Evolutionary conservation across 1,140 invertebrate species (phyloP), one percentile per base, ranked within the genome.

Genomic region (Saccostrea echinata): DNA sequence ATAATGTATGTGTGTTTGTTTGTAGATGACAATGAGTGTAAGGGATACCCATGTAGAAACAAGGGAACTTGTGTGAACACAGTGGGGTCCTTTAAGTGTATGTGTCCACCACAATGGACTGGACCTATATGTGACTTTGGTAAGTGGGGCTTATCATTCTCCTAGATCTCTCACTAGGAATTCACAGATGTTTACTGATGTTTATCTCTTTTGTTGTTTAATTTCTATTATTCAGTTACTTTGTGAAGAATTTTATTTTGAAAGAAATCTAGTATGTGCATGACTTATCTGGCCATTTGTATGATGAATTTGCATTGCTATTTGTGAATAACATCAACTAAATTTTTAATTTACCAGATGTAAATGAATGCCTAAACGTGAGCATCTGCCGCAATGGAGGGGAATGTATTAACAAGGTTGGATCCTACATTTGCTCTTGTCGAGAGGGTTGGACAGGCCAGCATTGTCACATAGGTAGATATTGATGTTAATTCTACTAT

Each of bases 401-500:
- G 13, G 89, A 89, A 16, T 94, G 93, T 88, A 91, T 90, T 11
- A 91, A 93, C 85, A 86, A 83, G 13, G 52, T 83, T 12, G 91
- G 90, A 21, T 87, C 89, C 12, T 99, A 97, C 95, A 97, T 97
- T 2, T 99, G 98, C 95, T 98, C 99, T 92, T 99, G 98, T 93
- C 97, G 97, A 0, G 96, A 97, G 86, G 98, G 98, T 0, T 99
- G 98, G 94, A 97, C 98, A 94, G 98, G 98, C 16, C 95, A 97
- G n/a, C 97, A 98, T 92, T 99, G 98, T 94, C 96, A 83, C 18
- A 83, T 97, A 76, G 93, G 93, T 92, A 86, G 88, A 51, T 16
- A 57, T 87, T 86, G 2, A 35, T 43, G 35, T 43, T 43, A 43
- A 43, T 43, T 1, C 43, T 43, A 6, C n/a, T n/a, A n/a, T n/a